Evolutionary conservation across 1,140 invertebrate genomes (phyloP).

Genomic region (Sycobia sp.): DNA sequence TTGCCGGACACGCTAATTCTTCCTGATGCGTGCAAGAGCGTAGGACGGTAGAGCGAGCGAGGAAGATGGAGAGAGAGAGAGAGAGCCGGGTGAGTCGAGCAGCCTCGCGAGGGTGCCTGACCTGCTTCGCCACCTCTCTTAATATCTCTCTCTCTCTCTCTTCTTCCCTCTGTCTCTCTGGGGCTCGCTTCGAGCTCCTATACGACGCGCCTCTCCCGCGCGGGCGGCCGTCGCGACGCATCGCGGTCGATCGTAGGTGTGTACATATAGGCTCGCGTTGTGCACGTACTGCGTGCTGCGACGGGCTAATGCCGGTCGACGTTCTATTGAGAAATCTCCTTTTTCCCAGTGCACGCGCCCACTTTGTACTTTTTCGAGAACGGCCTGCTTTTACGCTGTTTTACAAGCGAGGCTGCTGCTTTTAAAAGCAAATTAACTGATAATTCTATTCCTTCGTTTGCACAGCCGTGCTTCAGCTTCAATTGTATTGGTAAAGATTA

Average conservation of each 20-base stretch:
- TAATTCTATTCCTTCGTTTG: no score
- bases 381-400: background rate
- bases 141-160: no score
- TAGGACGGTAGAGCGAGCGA: no score
- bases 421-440: background rate
- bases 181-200: no score
- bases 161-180: no score
- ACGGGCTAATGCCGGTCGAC: constrained; percentile 3
- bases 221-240: background rate
- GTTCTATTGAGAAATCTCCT: constrained; percentile 14
- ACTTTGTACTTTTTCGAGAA: background rate
- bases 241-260: no score
- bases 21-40: constrained; percentile 36
- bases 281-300: background rate
- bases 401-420: background rate
- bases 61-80: no score
- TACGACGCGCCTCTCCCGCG: background rate
- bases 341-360: background rate
- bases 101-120: no score
- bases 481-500: no score
- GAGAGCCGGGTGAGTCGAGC: no score
- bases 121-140: no score
- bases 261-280: background rate
- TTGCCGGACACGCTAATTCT: constrained; percentile 45
- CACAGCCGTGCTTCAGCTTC: no score